phyloP scores from a whole-genome alignment of 2,888 invertebrate species.

The Zeuzera pyrina region DNA sequence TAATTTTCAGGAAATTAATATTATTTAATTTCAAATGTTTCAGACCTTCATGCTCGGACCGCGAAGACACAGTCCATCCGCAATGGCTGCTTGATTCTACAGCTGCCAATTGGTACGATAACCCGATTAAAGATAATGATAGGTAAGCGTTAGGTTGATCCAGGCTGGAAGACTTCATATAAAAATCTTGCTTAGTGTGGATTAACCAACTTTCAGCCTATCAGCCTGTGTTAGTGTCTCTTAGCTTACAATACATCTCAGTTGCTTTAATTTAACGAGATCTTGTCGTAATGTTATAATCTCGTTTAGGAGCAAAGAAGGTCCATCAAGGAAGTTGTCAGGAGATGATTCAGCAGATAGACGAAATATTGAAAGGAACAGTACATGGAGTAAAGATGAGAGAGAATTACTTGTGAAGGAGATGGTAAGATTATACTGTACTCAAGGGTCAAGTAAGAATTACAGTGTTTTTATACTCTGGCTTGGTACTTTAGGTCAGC shows the following conservation, averaged over 20 bases:
- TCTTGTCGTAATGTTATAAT: no score
- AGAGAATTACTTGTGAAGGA: slow-evolving; percentile 69
- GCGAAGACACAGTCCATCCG: slow-evolving; percentile 76
- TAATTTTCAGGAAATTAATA: slow-evolving; percentile 14
- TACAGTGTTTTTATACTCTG: no score
- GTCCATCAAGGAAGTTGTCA: slow-evolving; percentile 37
- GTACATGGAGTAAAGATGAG: slow-evolving; percentile 60
- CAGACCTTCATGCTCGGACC: slow-evolving; percentile 66
- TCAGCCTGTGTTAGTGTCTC: no score
- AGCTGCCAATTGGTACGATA: slow-evolving; percentile 76
- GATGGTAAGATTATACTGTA: slow-evolving; percentile 47
- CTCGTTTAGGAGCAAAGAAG: slow-evolving; percentile 11
- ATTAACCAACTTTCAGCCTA: no score
- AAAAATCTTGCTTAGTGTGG: no score
- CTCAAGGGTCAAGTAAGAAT: no score
- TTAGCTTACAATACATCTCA: no score
- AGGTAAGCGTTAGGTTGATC: slow-evolving; percentile 28
- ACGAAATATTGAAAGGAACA: slow-evolving; percentile 23
- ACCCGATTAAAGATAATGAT: slow-evolving; percentile 34
- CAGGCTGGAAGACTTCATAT: background rate
- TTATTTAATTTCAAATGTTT: slow-evolving; percentile 13
- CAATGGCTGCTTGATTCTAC: slow-evolving; percentile 77
- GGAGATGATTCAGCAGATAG: slow-evolving; percentile 29
- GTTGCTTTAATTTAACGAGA: no score
- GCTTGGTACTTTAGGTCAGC: no score